Evolutionary conservation across 2,113 vertebrate species (phyloP), one percentile per base, ranked within the genome.

Genomic region (Oreocharis arfaki): DNA sequence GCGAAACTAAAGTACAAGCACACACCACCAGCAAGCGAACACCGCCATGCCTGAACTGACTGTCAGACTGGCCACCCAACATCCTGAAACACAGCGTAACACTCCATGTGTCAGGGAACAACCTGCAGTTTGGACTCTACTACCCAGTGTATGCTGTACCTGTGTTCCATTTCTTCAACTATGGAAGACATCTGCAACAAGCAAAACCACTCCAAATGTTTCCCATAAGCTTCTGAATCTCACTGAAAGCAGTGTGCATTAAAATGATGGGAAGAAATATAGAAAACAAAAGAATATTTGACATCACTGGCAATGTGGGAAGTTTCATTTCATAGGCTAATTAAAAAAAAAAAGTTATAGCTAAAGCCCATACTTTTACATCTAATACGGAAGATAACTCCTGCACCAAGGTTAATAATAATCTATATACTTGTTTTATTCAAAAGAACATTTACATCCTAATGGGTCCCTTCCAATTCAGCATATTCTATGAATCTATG

Each of bases 101-200:
- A 4, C 24, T 32, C 42, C 21, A 1, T 0, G 1, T 13, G 21
- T 21, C 6, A 2, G n/a, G 20, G 9, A 76, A 59, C 22, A 15
- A 44, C 4, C 1, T 27, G 33, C 35, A 44, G 37, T 47, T 70
- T 33, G 37, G 19, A 68, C 35, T 35, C 55, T 44, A 26, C 37
- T 65, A 52, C 24, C 32, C 37, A 49, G 22, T 0, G 0, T 9
- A 49, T 33, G 37, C 16, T 52, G 23, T 11, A 26, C 26, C 49
- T 46, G 15, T 13, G 26, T 19, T 44, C 18, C 28, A 22, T 28
- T 55, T 44, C 53, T 47, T 56, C 52, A 57, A 8, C 53, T n/a
- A 39, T 6, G 24, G 37, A 91, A 68, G 32, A 42, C 8, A n/a
- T 11, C 23, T 63, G 49, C 35, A 84, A 50, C 6, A 68, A 7